A percentile compares a stretch with the other conserved stretches of the same genome.
Evolutionary conservation across 1,140 invertebrate genomes (phyloP).

Genomic region (Lepidurus packardi): DNA sequence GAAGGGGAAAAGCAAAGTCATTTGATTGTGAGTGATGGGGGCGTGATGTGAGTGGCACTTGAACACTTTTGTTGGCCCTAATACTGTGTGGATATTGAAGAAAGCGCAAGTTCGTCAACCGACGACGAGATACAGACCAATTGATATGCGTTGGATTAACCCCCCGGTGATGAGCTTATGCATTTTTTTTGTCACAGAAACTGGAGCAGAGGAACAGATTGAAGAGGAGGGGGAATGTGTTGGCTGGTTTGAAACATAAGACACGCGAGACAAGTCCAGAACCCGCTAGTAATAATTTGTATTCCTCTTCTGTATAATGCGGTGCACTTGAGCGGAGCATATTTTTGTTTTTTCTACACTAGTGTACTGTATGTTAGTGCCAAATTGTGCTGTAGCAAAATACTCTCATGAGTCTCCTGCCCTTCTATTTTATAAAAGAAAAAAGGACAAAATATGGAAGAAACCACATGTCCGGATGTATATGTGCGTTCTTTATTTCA

Average conservation of each 20-base stretch:
- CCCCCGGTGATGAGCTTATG: conserved; percentile 18
- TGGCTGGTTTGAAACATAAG: neutral
- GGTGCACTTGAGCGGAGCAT: neutral
- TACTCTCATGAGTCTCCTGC: conserved; percentile 18
- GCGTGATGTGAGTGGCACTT: neutral
- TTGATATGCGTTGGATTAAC: neutral
- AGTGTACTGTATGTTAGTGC: conserved; percentile 17
- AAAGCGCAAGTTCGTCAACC: neutral
- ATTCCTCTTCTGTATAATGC: conserved; percentile 6
- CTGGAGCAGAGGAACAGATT: neutral
- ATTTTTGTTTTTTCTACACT: neutral
- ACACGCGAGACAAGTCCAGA: neutral
- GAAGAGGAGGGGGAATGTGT: neutral
- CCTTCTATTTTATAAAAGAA: conserved; percentile 22
- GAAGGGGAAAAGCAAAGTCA: neutral
- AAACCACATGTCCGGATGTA: conserved; percentile 6
- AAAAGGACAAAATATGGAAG: neutral
- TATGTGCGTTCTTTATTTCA: neutral
- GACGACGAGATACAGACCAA: neutral
- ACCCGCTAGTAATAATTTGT: conserved; percentile 7
- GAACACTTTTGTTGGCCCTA: conserved; percentile 12
- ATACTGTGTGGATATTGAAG: neutral
- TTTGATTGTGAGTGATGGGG: neutral
- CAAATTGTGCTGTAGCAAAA: conserved; percentile 22
- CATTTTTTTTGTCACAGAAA: conserved; percentile 2